Evolutionary conservation across 2,888 invertebrate genomes (phyloP).

Genomic region (Thecophora atra): DNA sequence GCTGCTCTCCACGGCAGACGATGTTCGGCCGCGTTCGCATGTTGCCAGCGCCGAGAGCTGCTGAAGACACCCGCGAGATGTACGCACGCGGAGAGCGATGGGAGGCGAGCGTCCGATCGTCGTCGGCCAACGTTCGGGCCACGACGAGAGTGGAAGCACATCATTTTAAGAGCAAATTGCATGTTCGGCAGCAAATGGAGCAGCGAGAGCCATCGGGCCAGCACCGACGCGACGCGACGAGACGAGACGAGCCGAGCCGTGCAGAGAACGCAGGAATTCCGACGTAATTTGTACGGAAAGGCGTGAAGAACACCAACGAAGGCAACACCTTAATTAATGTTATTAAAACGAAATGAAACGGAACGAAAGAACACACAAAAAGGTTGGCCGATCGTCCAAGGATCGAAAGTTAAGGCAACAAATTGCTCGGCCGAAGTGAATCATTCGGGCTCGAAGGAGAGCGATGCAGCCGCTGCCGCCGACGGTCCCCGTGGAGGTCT

Average conservation of each 20-base stretch:
- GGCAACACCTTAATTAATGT: constrained; percentile 67
- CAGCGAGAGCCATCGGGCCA: constrained; percentile 35
- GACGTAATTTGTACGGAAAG: constrained; percentile 66
- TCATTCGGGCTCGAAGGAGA: neutral
- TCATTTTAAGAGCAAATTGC: constrained; percentile 61
- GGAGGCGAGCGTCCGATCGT: constrained; percentile 10
- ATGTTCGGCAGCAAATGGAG: constrained; percentile 48
- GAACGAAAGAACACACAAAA: constrained; percentile 52
- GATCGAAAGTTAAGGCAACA: constrained; percentile 10
- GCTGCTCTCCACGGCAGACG: too few relatives aligned
- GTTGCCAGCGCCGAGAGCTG: too few relatives aligned
- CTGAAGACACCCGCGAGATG: too few relatives aligned
- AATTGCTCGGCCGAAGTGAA: neutral
- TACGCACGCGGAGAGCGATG: neutral
- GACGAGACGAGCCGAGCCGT: neutral
- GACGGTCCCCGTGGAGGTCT: neutral
- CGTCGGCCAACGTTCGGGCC: constrained; percentile 13
- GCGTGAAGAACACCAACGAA: constrained; percentile 68
- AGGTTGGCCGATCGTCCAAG: constrained; percentile 21
- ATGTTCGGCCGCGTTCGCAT: too few relatives aligned
- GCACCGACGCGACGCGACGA: constrained; percentile 11
- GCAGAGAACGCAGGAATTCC: constrained; percentile 63
- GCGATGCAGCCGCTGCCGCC: neutral
- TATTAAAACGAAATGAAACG: constrained; percentile 63
- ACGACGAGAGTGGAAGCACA: constrained; percentile 50